Conservation (phyloP, 2,797 vertebrate genomes). For the Eidolon dupreanum region DNA sequence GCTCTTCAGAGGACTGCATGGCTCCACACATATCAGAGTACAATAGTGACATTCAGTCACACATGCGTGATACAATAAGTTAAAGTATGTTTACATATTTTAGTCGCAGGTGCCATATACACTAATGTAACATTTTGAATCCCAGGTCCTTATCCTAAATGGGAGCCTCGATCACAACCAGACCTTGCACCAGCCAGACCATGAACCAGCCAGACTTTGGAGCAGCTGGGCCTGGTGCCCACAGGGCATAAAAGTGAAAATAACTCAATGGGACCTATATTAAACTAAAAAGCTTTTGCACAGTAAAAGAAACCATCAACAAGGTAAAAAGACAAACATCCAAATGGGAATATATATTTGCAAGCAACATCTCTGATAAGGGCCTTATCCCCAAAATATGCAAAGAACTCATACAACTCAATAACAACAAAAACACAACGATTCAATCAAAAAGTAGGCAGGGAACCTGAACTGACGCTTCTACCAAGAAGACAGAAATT, state of each 20-base stretch:
- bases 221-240: too few relatives aligned
- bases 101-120: too few relatives aligned
- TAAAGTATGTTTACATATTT: too few relatives aligned
- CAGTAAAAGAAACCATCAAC: not conserved
- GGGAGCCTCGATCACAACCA: too few relatives aligned
- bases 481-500: not conserved
- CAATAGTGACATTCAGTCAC: too few relatives aligned
- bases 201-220: too few relatives aligned
- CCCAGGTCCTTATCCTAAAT: too few relatives aligned
- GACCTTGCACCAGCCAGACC: too few relatives aligned
- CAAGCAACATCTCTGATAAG: not conserved
- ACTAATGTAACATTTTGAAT: too few relatives aligned
- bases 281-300: not conserved
- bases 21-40: too few relatives aligned
- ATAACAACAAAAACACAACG: not conserved
- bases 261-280: not conserved
- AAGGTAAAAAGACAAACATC: not conserved
- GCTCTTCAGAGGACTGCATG: too few relatives aligned
- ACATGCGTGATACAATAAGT: too few relatives aligned
- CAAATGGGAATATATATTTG: not conserved
- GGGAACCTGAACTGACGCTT: not conserved
- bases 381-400: not conserved
- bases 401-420: not conserved
- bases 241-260: not conserved
- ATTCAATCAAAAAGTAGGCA: not conserved